These are phyloP conservation scores for Drosophila punjabiensis DNA, from an alignment of 1,140 invertebrate species.

Conservation along the genomic window DNA sequence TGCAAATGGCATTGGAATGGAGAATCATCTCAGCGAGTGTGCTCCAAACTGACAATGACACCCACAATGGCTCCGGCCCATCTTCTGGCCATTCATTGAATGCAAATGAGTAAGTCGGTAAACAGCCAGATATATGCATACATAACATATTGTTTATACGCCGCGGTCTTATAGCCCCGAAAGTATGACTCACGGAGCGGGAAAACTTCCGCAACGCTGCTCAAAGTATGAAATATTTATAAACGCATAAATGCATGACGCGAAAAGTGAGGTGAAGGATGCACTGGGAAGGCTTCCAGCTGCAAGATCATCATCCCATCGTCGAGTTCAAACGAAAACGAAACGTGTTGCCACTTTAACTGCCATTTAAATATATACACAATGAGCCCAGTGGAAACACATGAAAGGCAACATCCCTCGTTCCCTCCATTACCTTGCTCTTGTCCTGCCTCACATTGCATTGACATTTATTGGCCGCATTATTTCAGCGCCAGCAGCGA, in stretches of 20 bases:
- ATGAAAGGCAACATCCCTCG: conserved; percentile 55
- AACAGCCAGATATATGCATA: conserved; percentile 23
- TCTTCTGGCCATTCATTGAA: conserved; percentile 65
- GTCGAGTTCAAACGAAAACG: conserved; percentile 75
- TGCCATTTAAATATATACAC: conserved; percentile 81
- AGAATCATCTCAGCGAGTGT: conserved; percentile 35
- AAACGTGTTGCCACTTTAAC: conserved; percentile 83
- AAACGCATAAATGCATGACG: conserved; percentile 71
- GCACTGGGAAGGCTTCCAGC: conserved; percentile 20
- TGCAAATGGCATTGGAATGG: conserved; percentile 50
- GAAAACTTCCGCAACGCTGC: conserved; percentile 62
- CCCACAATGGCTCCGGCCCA: conserved; percentile 54
- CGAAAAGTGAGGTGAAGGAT: conserved; percentile 13
- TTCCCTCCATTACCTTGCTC: conserved; percentile 4
- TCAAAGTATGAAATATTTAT: conserved; percentile 78
- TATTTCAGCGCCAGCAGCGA: conserved; percentile 71
- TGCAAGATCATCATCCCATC: conserved; percentile 53
- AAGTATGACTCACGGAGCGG: conserved; percentile 72
- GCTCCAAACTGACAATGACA: conserved; percentile 58
- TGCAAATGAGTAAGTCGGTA: conserved; percentile 72
- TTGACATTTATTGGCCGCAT: conserved; percentile 83
- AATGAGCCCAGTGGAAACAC: conserved; percentile 66
- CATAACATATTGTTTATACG: too few relatives aligned
- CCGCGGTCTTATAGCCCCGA: conserved; percentile 26
- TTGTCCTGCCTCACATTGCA: conserved; percentile 28